Evolutionary conservation across 1,140 invertebrate genomes (phyloP), one percentile per base, ranked within the genome.

Genomic region (Eurosta solidaginis): DNA sequence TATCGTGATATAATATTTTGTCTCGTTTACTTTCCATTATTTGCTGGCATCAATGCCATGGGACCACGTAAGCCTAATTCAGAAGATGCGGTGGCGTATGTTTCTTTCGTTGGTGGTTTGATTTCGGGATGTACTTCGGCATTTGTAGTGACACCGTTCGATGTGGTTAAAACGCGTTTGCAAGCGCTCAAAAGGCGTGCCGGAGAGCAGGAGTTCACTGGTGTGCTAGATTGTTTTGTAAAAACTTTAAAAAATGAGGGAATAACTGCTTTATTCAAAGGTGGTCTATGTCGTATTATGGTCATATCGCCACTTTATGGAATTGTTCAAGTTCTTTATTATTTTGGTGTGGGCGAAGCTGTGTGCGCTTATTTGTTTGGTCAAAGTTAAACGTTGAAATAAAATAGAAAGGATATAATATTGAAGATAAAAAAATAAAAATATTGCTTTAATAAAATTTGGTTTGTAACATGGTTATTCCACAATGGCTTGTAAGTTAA

Each of bases 241-340:
- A 95, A 94, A 89, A 98, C 96, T 9, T 85, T 96, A 80, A 93
- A 91, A 81, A 89, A 96, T 80, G 98, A 99, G 91, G 98, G 98
- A 25, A 90, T 92, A 1, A 91, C 88, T 22, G 98, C 98, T 36
- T 97, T 99, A 87, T 98, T 99, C 89, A 99, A 99, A 89, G 98
- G 98, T 63, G 98, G 96, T 1, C 93, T 93, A 1, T 98, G 97
- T 87, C 91, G 98, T 81, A 95, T 98, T 91, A 97, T 99, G 78
- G 98, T 99, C 0, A 97, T 99, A 83, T 97, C 97, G 3, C 97
- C 97, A 1, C 88, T 99, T 42, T 99, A 99, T 90, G 98, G 98
- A 78, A 99, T 99, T 78, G 98, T 98, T 7, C 98, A 99, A 91
- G 97, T 94, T 22, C 95, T 99, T 3, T 99, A 99, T 88, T 99